A percentile compares a stretch with the other conserved stretches of the same genome.
Conservation (phyloP, 2,888 invertebrate species). For the Empis livida region DNA sequence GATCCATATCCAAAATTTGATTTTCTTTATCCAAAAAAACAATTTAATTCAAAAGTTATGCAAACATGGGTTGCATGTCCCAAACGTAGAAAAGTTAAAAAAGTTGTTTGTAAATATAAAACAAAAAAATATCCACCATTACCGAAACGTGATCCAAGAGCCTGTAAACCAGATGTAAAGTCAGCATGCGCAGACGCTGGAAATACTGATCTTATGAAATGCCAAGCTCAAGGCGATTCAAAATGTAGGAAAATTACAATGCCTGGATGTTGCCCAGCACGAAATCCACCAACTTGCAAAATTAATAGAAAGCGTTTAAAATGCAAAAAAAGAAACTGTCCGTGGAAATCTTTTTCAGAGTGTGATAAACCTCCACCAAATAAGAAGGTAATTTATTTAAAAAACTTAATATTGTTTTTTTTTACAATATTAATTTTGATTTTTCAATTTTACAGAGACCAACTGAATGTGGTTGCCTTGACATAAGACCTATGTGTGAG, state of each 20-base stretch:
- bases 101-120: conserved; percentile 17
- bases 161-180: conserved; percentile 1
- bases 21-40: conserved; percentile 23
- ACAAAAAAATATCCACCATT: conserved; percentile 7
- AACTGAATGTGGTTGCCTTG: conserved; percentile 17
- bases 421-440: no score
- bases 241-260: conserved; percentile 1
- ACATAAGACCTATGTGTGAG: conserved; percentile 17
- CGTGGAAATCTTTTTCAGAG: conserved; percentile 19
- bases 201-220: not conserved
- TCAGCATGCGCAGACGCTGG: conserved; percentile 5
- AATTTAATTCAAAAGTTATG: conserved; percentile 25
- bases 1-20: conserved; percentile 21
- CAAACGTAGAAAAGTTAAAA: conserved; percentile 16
- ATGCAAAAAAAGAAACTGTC: conserved; percentile 12
- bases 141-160: not conserved
- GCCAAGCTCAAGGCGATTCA: conserved; percentile 9
- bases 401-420: no score
- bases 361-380: conserved; percentile 10
- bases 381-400: no score
- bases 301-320: not conserved
- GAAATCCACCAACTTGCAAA: conserved; percentile 4
- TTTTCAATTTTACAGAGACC: conserved; percentile 3
- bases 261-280: conserved; percentile 4
- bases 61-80: conserved; percentile 31